phyloP scores from a whole-genome alignment of 2,888 invertebrate species.

The Thera obeliscata region DNA sequence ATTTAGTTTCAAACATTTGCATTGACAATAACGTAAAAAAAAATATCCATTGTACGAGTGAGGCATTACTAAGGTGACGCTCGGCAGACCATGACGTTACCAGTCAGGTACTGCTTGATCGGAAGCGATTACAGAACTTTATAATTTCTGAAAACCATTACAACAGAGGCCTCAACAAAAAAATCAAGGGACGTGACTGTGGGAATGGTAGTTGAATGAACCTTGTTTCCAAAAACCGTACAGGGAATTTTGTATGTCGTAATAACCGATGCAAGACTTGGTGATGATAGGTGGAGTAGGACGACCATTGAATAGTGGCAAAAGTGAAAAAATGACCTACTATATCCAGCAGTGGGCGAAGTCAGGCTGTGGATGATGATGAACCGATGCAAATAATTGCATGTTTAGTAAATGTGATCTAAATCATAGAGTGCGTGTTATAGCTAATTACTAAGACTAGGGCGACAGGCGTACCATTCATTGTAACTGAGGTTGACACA shows the following conservation, averaged over 20 bases:
- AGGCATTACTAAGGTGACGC: constrained; percentile 16
- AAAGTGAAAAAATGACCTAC: too few species aligned
- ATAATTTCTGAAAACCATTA: constrained; percentile 8
- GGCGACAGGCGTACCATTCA: not conserved
- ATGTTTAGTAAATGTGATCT: not conserved
- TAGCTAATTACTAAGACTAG: constrained; percentile 1
- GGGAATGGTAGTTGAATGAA: too few species aligned
- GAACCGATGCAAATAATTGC: not conserved
- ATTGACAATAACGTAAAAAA: constrained; percentile 12
- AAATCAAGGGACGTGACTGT: not conserved
- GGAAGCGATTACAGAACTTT: constrained; percentile 5
- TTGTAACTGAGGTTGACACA: constrained; percentile 6
- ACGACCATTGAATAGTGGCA: too few species aligned
- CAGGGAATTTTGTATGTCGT: too few species aligned
- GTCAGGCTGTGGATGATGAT: too few species aligned
- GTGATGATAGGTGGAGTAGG: too few species aligned
- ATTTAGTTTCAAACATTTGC: constrained; percentile 7
- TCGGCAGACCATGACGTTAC: constrained; percentile 19
- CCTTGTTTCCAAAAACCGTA: too few species aligned
- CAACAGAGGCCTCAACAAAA: not conserved
- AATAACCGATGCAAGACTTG: too few species aligned
- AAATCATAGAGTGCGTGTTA: not conserved
- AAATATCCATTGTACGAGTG: constrained; percentile 9
- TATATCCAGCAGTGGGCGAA: too few species aligned
- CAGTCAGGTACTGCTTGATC: constrained; percentile 3